Percentiles rank a stretch among this genome's conserved stretches.
Evolutionary conservation across 1,140 invertebrate species (phyloP).

Genomic region (Amyelois transitella): DNA sequence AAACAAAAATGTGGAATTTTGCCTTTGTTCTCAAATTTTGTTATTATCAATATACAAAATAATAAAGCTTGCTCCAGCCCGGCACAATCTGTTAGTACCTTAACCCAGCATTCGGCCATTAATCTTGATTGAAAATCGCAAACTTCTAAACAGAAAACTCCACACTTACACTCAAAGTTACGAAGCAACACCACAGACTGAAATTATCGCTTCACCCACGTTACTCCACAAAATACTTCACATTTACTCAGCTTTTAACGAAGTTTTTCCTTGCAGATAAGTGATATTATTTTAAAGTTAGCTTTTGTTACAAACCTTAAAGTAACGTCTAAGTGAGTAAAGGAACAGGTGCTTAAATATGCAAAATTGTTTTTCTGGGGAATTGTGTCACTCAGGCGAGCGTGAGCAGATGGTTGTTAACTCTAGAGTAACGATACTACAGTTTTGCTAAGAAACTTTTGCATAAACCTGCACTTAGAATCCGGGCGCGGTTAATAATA

Average conservation of each 20-base stretch:
- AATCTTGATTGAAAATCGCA: neutral
- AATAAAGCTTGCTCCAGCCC: no score
- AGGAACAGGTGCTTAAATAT: neutral
- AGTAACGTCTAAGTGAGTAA: neutral
- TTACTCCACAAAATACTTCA: neutral
- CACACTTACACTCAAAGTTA: neutral
- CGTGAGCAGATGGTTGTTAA: conserved; percentile 26
- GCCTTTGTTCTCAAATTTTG: no score
- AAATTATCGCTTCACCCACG: no score
- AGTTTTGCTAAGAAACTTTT: conserved; percentile 23
- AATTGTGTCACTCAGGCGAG: conserved; percentile 12
- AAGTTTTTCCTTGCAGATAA: neutral
- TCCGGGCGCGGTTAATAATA: conserved; percentile 18
- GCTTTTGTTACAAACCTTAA: neutral
- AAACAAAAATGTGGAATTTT: no score
- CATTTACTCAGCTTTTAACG: neutral
- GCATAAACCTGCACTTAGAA: conserved; percentile 29
- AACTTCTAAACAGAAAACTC: neutral
- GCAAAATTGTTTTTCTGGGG: conserved; percentile 2
- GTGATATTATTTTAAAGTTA: neutral
- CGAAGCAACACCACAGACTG: neutral
- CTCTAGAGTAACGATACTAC: conserved; percentile 28
- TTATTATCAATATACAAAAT: no score
- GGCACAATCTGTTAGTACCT: no score
- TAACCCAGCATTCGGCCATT: neutral